Evolutionary conservation across 2,113 vertebrate genomes (phyloP).

Genomic region (Ascaphus truei): DNA sequence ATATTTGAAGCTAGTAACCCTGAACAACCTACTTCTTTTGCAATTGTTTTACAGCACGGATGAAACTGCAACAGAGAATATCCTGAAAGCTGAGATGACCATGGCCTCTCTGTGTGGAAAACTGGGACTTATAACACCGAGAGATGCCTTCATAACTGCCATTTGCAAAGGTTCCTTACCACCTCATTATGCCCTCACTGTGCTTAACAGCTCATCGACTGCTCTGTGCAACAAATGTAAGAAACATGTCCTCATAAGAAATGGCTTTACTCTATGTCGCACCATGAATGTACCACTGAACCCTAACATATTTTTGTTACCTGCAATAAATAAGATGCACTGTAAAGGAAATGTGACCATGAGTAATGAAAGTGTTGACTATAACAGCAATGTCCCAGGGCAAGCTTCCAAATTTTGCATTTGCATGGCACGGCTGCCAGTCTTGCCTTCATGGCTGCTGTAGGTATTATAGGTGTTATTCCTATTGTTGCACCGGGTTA

Average conservation of each 20-base stretch:
- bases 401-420: no score
- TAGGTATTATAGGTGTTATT: no score
- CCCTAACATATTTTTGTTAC: no score
- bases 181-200: constrained; percentile 92
- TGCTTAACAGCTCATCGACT: constrained; percentile 76
- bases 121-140: constrained; percentile 87
- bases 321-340: no score
- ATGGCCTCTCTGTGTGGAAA: constrained; percentile 94
- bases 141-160: constrained; percentile 96
- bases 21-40: neutral
- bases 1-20: no score
- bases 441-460: no score
- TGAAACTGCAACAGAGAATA: constrained; percentile 94
- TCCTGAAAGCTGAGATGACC: constrained; percentile 93
- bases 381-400: no score
- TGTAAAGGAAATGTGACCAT: no score
- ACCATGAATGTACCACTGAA: neutral
- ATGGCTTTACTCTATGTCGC: neutral
- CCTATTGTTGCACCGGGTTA: no score
- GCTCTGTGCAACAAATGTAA: constrained; percentile 86
- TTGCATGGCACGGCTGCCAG: no score
- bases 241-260: constrained; percentile 16
- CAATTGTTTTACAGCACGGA: constrained; percentile 76
- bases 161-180: constrained; percentile 97
- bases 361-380: neutral